Evolutionary conservation across 1,140 invertebrate genomes (phyloP), one percentile per base, ranked within the genome.

Genomic region (Sycophila sp.): DNA sequence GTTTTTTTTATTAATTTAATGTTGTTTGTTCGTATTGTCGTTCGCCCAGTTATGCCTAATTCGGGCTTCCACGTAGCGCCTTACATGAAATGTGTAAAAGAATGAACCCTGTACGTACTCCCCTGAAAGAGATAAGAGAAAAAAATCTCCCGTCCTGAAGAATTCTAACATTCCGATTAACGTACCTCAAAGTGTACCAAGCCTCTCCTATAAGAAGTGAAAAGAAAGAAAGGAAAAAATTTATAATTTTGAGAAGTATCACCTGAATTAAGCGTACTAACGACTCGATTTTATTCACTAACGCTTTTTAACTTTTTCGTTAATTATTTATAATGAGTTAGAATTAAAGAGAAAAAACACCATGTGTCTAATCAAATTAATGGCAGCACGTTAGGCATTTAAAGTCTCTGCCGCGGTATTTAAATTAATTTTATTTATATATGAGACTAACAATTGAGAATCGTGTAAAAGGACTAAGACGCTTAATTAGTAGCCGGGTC

Each of bases 271-370:
- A 62, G 58, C 58, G 49, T 69, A 53, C 49, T 72, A 66, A 71
- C 60, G 69, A 73, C 38, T 69, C 60, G 65, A 74, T 36, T 70
- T 64, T 67, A n/a, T 68, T 19, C 36, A 77, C 73, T 75, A 77
- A 76, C 53, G 51, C 67, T 74, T 66, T 76, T 64, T 62, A 60
- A 69, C 62, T 60, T 62, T 74, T n/a, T n/a, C 82, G 80, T 84
- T 85, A 83, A 81, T 83, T 84, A 83, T 83, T 84, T 83, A 77
- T 82, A 78, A 75, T 13, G 55, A 75, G 68, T 65, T 56, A 49
- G 55, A 75, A 70, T 65, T 56, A 49, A 70, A 63, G 13, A 69
- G 64, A 68, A 67, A 19, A 58, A 62, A 49, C 7, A 30, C 67
- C n/a, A n/a, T n/a, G 62, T 69, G 66, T 40, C 19, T 47, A 69